Conservation (phyloP, 2,888 invertebrate genomes). For the Brachypterus glaber region DNA sequence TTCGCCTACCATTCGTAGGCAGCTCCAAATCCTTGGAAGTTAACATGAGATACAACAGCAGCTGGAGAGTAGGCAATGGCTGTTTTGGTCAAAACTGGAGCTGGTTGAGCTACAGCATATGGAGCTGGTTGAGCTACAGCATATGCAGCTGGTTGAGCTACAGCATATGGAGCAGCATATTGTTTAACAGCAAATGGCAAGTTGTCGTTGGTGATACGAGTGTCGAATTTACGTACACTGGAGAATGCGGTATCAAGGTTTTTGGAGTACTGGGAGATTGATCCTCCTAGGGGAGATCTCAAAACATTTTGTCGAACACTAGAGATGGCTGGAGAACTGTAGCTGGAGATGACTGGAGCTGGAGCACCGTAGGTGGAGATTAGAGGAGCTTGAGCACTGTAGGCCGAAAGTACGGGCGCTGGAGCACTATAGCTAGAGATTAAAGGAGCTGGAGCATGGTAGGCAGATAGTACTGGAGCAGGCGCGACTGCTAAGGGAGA, state of each 20-base stretch:
- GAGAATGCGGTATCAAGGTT: conserved; percentile 49
- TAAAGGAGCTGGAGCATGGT: conserved; percentile 32
- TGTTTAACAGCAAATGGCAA: conserved; percentile 41
- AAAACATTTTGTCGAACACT: conserved; percentile 48
- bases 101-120: conserved; percentile 11
- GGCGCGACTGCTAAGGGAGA: conserved; percentile 17
- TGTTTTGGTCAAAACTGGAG: conserved; percentile 29
- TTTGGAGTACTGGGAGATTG: conserved; percentile 46
- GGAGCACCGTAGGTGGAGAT: conserved; percentile 31
- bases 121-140: conserved; percentile 22
- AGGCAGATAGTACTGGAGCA: conserved; percentile 8
- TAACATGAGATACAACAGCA: conserved; percentile 52
- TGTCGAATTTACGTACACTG: conserved; percentile 48
- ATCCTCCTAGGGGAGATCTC: conserved; percentile 48
- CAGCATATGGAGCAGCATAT: conserved; percentile 30
- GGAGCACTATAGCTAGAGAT: conserved; percentile 27
- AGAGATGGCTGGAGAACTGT: conserved; percentile 41
- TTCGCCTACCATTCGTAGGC: conserved; percentile 58
- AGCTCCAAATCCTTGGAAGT: conserved; percentile 53
- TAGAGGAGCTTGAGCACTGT: conserved; percentile 35
- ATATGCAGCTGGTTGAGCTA: conserved; percentile 31
- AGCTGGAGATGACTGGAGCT: conserved; percentile 28
- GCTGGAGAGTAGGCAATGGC: conserved; percentile 49
- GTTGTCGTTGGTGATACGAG: conserved; percentile 46
- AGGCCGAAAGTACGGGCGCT: conserved; percentile 27